Base-by-base conservation (phyloP, 2,888 invertebrate genomes). In the Glaucopsyche alexis region DNA sequence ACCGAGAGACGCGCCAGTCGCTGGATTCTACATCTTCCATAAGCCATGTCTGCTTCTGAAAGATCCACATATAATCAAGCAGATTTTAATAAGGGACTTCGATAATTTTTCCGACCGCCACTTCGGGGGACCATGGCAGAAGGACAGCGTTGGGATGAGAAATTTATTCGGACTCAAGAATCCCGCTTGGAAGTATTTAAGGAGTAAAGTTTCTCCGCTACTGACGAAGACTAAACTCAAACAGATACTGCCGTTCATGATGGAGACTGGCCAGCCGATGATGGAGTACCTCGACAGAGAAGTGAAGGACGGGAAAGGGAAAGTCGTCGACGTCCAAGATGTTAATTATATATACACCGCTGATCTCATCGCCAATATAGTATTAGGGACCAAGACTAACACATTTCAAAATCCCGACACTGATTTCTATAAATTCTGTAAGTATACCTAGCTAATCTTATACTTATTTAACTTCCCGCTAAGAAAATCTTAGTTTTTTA, bases 11-110 rank as follows among this genome's bases (percentile, higher is more conserved):
- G 77, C 74, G 0, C 79, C 80, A 0, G 78, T 74, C 16, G 74
- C 80, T 9, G 81, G 81, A 2, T 81, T 81, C 72, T 81, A 81
- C 49, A 79, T 81, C 11, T 79, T 81, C 69, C 81, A 81, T 52
- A 81, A 81, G 40, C 81, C 81, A 0, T 81, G 80, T 70, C 75
- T 81, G 1, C 73, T 80, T 9, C 69, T 81, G n/a, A 77, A 77
- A 67, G 80, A 81, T 16, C 80, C 80, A 3, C 74, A 79, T 42
- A 69, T 80, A n/a, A 80, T 81, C 14, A 81, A 80, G 42, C 79
- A 81, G 38, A 79, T 81, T 13, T 66, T 81, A 19, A 74, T 79
- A 13, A 73, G 75, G 11, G 79, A 80, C 71, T 80, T 80, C 50
- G 76, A 79, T 6, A 78, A 78, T 8, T 81, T 81, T 50, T 72